These are phyloP conservation scores for Cheiracanthium punctorium DNA, from an alignment of 2,888 invertebrate genomes.

Conservation along the genomic window DNA sequence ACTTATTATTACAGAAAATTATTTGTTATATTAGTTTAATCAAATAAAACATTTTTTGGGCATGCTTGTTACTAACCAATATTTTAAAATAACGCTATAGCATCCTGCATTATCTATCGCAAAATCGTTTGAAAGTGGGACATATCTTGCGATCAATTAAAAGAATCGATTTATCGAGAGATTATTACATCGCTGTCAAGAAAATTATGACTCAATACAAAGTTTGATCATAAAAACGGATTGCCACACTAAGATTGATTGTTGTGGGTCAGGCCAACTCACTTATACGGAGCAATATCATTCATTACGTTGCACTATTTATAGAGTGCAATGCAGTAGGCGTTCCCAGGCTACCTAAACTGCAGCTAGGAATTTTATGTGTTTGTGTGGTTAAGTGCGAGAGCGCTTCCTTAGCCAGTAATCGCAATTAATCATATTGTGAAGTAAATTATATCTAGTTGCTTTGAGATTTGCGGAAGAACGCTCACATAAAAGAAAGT, in stretches of 20 bases:
- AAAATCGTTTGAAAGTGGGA: conserved; percentile 16
- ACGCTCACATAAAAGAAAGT: no score
- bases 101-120: background rate
- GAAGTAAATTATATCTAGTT: background rate
- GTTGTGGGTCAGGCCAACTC: background rate
- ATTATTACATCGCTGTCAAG: conserved; percentile 57
- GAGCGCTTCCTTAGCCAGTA: background rate
- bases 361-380: background rate
- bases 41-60: no score
- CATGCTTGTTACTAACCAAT: background rate
- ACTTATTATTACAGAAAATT: no score
- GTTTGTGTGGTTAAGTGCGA: background rate
- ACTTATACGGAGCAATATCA: background rate
- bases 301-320: conserved; percentile 19
- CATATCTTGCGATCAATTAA: conserved; percentile 23
- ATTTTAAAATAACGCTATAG: background rate
- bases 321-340: background rate
- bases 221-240: conserved; percentile 47
- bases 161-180: conserved; percentile 28
- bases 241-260: conserved; percentile 36
- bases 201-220: conserved; percentile 47
- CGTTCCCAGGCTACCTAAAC: background rate
- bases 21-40: no score
- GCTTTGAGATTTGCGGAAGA: background rate
- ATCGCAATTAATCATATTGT: background rate